A percentile compares a stretch with the other conserved stretches of the same genome.
phyloP scores from a whole-genome alignment of 1,140 invertebrate species.

The Epicauta chinensis region DNA sequence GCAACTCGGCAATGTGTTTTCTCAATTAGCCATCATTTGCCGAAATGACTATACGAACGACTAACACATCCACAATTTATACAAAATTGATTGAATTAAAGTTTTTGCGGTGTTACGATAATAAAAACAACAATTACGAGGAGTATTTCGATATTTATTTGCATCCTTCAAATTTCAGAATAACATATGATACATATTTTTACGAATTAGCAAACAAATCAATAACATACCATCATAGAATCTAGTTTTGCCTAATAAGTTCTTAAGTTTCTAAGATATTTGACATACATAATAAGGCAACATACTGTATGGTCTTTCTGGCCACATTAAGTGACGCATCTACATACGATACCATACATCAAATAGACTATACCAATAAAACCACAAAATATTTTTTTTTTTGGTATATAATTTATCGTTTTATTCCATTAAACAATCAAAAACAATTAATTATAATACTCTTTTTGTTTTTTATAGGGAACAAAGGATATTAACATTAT shows the following conservation, averaged over 20 bases:
- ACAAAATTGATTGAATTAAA: no score
- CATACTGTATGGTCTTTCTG: slow-evolving; percentile 32
- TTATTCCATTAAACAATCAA: slow-evolving; percentile 3
- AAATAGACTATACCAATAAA: slow-evolving; percentile 13
- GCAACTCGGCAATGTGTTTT: background rate
- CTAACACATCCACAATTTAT: no score
- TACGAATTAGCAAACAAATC: slow-evolving; percentile 14
- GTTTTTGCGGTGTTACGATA: no score
- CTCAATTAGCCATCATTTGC: slow-evolving; percentile 8
- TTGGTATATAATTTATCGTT: background rate
- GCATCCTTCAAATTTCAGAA: slow-evolving; percentile 11
- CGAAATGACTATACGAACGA: background rate
- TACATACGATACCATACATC: slow-evolving; percentile 15
- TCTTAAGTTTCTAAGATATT: slow-evolving; percentile 17
- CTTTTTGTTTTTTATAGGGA: background rate
- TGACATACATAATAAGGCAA: slow-evolving; percentile 35
- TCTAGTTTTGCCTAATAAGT: slow-evolving; percentile 9
- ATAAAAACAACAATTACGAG: slow-evolving; percentile 1
- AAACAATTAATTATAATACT: slow-evolving; percentile 14
- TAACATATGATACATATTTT: slow-evolving; percentile 7
- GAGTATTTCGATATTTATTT: slow-evolving; percentile 14
- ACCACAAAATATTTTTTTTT: slow-evolving; percentile 5
- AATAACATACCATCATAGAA: slow-evolving; percentile 21
- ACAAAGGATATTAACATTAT: slow-evolving; percentile 22
- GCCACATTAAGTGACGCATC: background rate